Evolutionary conservation across 2,888 invertebrate genomes (phyloP).

Genomic region (Aromia moschata): DNA sequence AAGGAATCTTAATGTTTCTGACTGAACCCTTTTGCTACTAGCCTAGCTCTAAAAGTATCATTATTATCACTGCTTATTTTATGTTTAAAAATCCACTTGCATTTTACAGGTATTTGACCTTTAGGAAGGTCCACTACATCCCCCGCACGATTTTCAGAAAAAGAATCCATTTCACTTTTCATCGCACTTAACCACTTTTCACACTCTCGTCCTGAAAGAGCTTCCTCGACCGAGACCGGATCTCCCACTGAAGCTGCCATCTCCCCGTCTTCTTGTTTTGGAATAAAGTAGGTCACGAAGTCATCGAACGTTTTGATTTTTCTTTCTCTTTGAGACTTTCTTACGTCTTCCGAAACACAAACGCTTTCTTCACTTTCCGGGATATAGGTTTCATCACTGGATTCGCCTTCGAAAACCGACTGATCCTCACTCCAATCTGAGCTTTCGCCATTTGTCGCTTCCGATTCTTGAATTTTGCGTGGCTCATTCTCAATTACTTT

Average conservation of each 20-base stretch:
- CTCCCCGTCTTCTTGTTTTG: background rate
- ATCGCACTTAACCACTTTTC: slow-evolving; percentile 18
- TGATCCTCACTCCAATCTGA: background rate
- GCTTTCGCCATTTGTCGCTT: background rate
- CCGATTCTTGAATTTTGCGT: background rate
- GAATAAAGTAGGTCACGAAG: slow-evolving; percentile 13
- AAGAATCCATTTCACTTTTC: slow-evolving; percentile 4
- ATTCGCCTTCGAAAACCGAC: background rate
- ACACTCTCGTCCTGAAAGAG: slow-evolving; percentile 10
- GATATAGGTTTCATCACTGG: background rate
- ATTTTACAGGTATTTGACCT: slow-evolving; percentile 26
- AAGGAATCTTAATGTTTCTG: slow-evolving; percentile 13
- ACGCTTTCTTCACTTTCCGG: background rate
- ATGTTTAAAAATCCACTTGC: slow-evolving; percentile 35
- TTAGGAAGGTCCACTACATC: slow-evolving; percentile 31
- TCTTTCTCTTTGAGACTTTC: slow-evolving; percentile 19
- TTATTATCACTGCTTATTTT: slow-evolving; percentile 26
- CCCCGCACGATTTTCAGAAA: slow-evolving; percentile 25
- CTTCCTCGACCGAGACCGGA: slow-evolving; percentile 1
- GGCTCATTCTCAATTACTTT: background rate
- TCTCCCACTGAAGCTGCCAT: slow-evolving; percentile 5
- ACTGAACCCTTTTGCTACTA: slow-evolving; percentile 33
- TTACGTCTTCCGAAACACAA: background rate
- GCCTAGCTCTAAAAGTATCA: slow-evolving; percentile 20
- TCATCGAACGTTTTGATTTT: slow-evolving; percentile 16